Percentiles rank a stretch among this genome's conserved stretches.
Conservation (phyloP, 2,113 vertebrate genomes). For the Tenrec ecaudatus region DNA sequence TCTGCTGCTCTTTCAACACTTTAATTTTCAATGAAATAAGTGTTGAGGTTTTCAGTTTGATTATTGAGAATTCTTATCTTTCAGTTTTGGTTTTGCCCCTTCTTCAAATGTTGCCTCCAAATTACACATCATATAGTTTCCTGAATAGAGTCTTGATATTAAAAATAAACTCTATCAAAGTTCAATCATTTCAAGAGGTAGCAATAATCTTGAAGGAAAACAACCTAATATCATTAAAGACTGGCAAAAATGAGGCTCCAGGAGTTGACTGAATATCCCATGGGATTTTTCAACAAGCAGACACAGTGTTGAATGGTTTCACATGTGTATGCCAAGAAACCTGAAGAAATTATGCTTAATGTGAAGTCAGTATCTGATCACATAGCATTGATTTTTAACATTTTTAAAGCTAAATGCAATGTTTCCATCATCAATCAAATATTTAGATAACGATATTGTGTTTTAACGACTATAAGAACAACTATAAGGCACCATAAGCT, state of each 20-base stretch:
- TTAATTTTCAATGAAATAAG: background rate
- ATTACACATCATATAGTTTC: background rate
- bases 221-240: too few species aligned
- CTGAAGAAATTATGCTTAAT: too few species aligned
- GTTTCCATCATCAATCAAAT: background rate
- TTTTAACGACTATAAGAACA: background rate
- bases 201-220: too few species aligned
- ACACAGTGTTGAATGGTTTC: too few species aligned
- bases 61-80: background rate
- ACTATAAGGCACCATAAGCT: background rate
- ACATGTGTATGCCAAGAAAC: too few species aligned
- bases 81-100: background rate
- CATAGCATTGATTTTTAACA: background rate
- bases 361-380: background rate
- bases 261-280: too few species aligned
- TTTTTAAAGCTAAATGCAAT: background rate
- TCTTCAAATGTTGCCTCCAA: background rate
- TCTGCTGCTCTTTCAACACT: background rate
- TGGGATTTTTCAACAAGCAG: too few species aligned
- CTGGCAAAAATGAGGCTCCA: too few species aligned
- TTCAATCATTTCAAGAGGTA: too few species aligned
- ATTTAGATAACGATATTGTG: background rate
- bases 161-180: too few species aligned
- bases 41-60: background rate
- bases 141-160: too few species aligned